phyloP scores from a whole-genome alignment of 2,888 invertebrate genomes.

The Aporophyla nigra region DNA sequence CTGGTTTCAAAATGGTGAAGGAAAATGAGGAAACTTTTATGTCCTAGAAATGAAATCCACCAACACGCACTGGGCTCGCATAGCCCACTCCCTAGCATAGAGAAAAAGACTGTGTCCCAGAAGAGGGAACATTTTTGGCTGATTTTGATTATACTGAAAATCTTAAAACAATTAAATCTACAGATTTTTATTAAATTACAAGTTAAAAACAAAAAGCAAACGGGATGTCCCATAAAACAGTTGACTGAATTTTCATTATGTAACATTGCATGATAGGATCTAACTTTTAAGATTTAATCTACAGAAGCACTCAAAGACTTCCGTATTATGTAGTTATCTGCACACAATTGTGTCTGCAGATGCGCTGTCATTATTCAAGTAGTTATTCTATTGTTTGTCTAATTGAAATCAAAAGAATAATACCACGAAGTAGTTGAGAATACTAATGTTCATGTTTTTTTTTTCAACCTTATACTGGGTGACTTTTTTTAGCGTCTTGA shows the following conservation, averaged over 20 bases:
- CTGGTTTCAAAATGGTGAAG: too few relatives aligned
- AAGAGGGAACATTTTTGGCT: too few relatives aligned
- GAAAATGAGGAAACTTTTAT: too few relatives aligned
- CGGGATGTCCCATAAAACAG: background rate
- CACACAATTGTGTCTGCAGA: conserved; percentile 3
- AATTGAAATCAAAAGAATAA: background rate
- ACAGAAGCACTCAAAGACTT: conserved; percentile 33
- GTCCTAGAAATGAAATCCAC: too few relatives aligned
- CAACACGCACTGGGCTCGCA: too few relatives aligned
- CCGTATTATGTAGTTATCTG: conserved; percentile 24
- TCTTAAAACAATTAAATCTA: background rate
- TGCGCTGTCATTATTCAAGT: conserved; percentile 25
- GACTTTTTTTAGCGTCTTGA: too few relatives aligned
- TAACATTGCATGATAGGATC: conserved; percentile 16
- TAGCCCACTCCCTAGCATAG: too few relatives aligned
- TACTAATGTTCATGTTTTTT: background rate
- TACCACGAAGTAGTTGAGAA: background rate
- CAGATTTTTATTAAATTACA: background rate
- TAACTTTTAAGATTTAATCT: conserved; percentile 33
- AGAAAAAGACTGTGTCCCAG: too few relatives aligned
- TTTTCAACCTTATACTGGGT: background rate
- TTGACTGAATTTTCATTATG: conserved; percentile 9
- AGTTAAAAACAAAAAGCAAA: conserved; percentile 1
- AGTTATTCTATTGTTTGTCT: conserved; percentile 8
- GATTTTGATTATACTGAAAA: background rate